These are phyloP conservation scores for Rattus rattus DNA, from an alignment of 2,113 vertebrate genomes.

Conservation along the genomic window DNA sequence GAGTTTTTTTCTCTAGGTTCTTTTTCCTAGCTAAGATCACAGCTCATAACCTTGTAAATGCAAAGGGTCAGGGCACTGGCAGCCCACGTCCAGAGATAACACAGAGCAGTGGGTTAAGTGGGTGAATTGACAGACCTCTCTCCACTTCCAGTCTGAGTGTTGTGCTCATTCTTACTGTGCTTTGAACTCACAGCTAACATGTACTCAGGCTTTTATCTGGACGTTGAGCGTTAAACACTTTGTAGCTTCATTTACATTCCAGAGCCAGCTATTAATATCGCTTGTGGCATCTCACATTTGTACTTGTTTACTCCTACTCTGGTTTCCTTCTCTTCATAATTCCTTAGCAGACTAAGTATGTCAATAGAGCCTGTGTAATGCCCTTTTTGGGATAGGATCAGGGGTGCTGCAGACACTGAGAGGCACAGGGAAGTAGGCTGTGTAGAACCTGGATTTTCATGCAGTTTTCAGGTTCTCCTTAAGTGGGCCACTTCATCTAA, in stretches of 20 bases:
- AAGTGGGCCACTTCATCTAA: too few species aligned
- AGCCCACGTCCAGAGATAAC: not conserved
- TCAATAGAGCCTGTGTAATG: not conserved
- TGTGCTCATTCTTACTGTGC: not conserved
- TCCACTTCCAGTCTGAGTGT: not conserved
- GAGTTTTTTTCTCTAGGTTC: not conserved
- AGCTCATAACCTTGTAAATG: not conserved
- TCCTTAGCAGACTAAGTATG: not conserved
- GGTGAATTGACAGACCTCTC: not conserved
- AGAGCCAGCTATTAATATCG: not conserved
- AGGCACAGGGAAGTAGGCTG: not conserved
- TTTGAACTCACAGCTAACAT: not conserved
- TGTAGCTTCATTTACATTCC: constrained; percentile 26
- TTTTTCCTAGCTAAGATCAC: not conserved
- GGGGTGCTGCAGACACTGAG: not conserved
- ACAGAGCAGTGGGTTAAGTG: not conserved
- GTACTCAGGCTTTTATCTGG: not conserved
- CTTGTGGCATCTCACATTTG: not conserved
- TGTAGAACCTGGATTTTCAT: not conserved
- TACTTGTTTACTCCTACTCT: not conserved
- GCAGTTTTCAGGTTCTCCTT: not conserved
- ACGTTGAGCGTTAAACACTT: not conserved
- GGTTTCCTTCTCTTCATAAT: not conserved
- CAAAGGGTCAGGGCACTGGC: not conserved
- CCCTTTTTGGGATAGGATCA: not conserved